Evolutionary conservation across 2,113 vertebrate genomes (phyloP), one percentile per base, ranked within the genome.

Genomic region (Coracopsis vasa): DNA sequence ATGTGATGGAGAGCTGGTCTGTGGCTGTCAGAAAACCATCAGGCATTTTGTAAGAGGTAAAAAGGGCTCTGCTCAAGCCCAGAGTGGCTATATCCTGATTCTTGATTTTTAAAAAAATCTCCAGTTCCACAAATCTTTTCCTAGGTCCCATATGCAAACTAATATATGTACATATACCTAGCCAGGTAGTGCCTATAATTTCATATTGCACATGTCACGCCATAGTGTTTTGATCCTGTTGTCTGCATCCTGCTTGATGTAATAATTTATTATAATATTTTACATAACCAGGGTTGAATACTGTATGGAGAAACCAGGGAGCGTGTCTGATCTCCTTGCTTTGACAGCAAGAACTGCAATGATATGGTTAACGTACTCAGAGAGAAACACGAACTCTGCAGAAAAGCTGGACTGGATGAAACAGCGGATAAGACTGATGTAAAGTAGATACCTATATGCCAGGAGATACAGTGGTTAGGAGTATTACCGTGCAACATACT

Each of bases 361-460:
- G 86, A 84, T 80, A 71, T 25, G 60, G 85, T 94, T 90, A 74
- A 74, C 86, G 61, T 56, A 56, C 86, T 88, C 33, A 1, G 72
- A 80, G 39, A 79, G 47, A 88, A 95, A 74, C 8, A 39, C 0
- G 28, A 88, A 79, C 35, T 54, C 72, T 41, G 29, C 35, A 79
- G 58, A 87, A 96, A 88, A 93, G 31, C 54, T 74, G 88, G 86
- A 37, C 80, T 95, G 93, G 86, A 92, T 74, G 29, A 73, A 93
- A 42, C 4, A 62, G 27, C 21, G 56, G 4, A 35, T 13, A 35
- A 85, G 85, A 80, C 9, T 86, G 82, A 56, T n/a, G 27, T 44
- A 60, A 73, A 69, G 28, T 0, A 54, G 35, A 51, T 24, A 44
- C 7, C 16, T 48, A 3, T 15, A 27, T 6, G 33, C 35, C 10